Percentiles rank a stretch among this genome's conserved stretches.
These are phyloP conservation scores for Nanger granti DNA, from an alignment of 2,113 vertebrate species.

Conservation along the genomic window DNA sequence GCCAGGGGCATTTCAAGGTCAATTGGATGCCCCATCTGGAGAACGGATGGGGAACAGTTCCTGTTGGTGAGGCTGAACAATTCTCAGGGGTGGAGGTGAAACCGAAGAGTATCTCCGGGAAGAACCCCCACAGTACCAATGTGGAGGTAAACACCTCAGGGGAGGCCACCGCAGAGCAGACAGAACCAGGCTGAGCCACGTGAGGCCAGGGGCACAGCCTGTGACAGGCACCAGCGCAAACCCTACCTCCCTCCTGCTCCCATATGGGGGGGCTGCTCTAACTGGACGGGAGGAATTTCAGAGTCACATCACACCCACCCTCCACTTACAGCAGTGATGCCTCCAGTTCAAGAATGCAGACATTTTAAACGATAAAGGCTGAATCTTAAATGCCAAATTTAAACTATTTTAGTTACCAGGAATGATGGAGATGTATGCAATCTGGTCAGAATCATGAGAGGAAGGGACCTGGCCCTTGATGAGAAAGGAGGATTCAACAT, in stretches of 20 bases:
- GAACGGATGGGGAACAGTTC: neutral
- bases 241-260: neutral
- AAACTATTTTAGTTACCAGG: neutral
- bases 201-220: neutral
- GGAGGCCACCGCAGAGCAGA: rapidly evolving
- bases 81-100: neutral
- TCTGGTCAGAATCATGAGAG: neutral
- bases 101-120: neutral
- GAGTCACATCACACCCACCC: neutral
- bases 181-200: neutral
- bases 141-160: neutral
- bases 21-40: neutral
- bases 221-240: neutral
- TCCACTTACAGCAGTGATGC: neutral
- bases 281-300: neutral
- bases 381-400: neutral
- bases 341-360: neutral
- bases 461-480: neutral
- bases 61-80: neutral
- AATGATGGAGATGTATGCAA: neutral
- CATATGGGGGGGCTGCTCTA: neutral
- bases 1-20: neutral
- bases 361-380: neutral
- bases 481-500: neutral
- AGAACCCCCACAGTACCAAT: neutral